These are phyloP conservation scores for Rhyacichthys aspro DNA, from an alignment of 2,797 vertebrate species.

Conservation along the genomic window DNA sequence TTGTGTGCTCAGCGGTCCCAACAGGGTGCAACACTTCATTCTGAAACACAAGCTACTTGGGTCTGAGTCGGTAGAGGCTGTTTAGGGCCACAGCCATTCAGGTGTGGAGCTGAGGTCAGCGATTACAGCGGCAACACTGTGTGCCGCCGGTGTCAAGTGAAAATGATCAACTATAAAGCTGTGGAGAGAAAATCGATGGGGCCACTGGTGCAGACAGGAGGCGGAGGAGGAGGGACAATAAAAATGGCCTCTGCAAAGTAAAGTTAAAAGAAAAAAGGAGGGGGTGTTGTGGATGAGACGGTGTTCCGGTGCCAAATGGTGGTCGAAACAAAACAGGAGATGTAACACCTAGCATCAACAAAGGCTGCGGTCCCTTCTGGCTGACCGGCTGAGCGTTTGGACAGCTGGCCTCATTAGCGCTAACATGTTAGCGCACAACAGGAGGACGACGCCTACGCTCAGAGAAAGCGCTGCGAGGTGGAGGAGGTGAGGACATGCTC, in stretches of 20 bases:
- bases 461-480: slow-evolving; percentile 34
- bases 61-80: slow-evolving; percentile 42
- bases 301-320: slow-evolving; percentile 70
- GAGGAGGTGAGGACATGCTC: slow-evolving; percentile 46
- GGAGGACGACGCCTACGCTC: slow-evolving; percentile 69
- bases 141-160: slow-evolving; percentile 37
- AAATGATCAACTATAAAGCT: slow-evolving; percentile 65
- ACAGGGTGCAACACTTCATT: slow-evolving; percentile 48
- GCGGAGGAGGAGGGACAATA: slow-evolving; percentile 36
- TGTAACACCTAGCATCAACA: slow-evolving; percentile 71
- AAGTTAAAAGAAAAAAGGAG: slow-evolving; percentile 20
- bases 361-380: slow-evolving; percentile 67
- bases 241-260: slow-evolving; percentile 37
- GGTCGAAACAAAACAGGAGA: slow-evolving; percentile 61
- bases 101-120: slow-evolving; percentile 72
- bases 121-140: slow-evolving; percentile 51
- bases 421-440: slow-evolving; percentile 71
- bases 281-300: slow-evolving; percentile 8
- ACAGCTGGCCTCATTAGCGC: slow-evolving; percentile 76
- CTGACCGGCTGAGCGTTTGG: slow-evolving; percentile 67
- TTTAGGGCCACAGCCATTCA: slow-evolving; percentile 56
- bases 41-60: slow-evolving; percentile 43
- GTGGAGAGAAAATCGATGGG: slow-evolving; percentile 56
- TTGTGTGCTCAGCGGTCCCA: slow-evolving; percentile 33
- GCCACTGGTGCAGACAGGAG: slow-evolving; percentile 37